phyloP scores from a whole-genome alignment of 2,888 invertebrate species.

The Athalia cordata region DNA sequence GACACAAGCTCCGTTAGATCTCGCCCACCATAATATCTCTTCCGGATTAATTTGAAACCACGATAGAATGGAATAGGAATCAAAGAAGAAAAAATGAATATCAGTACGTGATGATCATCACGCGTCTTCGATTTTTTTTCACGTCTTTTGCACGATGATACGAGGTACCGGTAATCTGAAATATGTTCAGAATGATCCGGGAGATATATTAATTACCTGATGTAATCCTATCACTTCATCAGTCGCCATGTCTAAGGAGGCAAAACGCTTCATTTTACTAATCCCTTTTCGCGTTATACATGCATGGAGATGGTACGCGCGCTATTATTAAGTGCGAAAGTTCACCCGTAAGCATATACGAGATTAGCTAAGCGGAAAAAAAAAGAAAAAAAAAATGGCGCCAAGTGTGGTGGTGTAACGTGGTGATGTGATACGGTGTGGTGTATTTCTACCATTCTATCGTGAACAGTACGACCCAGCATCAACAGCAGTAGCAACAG shows the following conservation, averaged over 20 bases:
- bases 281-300: slow-evolving; percentile 26
- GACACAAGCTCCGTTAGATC: slow-evolving; percentile 25
- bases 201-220: slow-evolving; percentile 10
- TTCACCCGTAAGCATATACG: slow-evolving; percentile 49
- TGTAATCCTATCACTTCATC: not conserved
- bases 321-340: slow-evolving; percentile 39
- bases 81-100: no score
- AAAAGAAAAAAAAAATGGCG: slow-evolving; percentile 36
- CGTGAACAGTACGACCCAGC: no score
- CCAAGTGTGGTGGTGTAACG: slow-evolving; percentile 15
- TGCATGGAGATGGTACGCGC: slow-evolving; percentile 1
- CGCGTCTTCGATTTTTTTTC: not conserved
- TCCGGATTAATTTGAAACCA: slow-evolving; percentile 11
- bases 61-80: not conserved
- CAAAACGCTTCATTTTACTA: slow-evolving; percentile 20
- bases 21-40: not conserved
- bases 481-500: no score
- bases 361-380: slow-evolving; percentile 50
- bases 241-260: not conserved
- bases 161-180: not conserved
- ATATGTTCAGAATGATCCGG: not conserved
- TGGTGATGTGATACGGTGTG: slow-evolving; percentile 8
- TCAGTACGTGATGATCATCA: no score
- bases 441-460: no score
- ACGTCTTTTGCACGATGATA: not conserved